Evolutionary conservation across 37 sponge, comb jelly and placozoan genomes (phyloP), one percentile per base, ranked within the genome.

Genomic region (Cladorhizidae sp.): DNA sequence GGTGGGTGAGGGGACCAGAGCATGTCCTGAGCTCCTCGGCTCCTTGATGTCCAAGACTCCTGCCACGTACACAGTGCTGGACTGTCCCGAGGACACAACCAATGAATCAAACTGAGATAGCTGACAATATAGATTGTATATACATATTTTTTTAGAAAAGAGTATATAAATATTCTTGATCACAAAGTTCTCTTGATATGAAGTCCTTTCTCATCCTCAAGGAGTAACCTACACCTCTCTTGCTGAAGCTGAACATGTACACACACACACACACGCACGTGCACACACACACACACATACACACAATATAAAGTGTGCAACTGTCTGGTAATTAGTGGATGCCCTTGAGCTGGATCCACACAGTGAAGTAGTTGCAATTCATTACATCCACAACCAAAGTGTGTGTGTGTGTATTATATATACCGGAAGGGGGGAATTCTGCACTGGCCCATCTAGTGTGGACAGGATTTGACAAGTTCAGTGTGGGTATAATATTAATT

Each of bases 21-120:
- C 87, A 0, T 89, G 90, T 43, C 80, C 69, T 2, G 89, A 92
- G 56, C 79, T 95, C 45, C 75, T 82, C 0, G 96, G 93, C 28
- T 78, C 37, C 20, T 74, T 91, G 37, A 20, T 31, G 29, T 86
- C 92, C 37, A 86, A 75, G 38, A 55, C 89, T 51, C 83, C 83
- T 37, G 28, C 33, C 36, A 40, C 49, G 3, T 83, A 83, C 67
- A 25, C 62, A 36, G 83, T 83, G 25, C 51, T 74, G 2, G 75
- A 75, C 49, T 83, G 83, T 40, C 56, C 65, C 21, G 26, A 42
- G 40, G 43, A 37, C 29, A 5, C 72, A 23, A 6, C 45, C 15
- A 5, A 11, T 71, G 2, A 40, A 26, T 3, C 50, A 9, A 25
- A 21, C 59, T 58, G 3, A 58, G 14, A 41, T 36, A 67, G 3